Percentiles rank a stretch among this genome's conserved stretches.
Evolutionary conservation across 2,888 invertebrate species (phyloP).

Genomic region (Pyralis farinalis): DNA sequence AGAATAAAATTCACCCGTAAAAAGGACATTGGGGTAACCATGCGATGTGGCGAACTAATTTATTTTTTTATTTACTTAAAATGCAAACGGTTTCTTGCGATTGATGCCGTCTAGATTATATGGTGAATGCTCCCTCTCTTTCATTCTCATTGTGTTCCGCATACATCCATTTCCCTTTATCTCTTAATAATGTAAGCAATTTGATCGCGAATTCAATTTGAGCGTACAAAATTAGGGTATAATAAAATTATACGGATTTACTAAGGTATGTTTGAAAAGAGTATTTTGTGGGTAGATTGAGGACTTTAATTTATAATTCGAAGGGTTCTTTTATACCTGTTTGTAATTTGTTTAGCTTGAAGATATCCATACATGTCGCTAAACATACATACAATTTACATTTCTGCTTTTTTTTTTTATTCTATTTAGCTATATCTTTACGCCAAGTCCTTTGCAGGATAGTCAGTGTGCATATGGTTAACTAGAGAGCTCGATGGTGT

Average conservation of each 20-base stretch:
- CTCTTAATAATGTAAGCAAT: constrained; percentile 42
- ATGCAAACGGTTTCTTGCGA: constrained; percentile 51
- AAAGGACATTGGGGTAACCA: background rate
- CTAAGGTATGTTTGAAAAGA: background rate
- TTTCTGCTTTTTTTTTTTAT: no score
- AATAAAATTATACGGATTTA: constrained; percentile 77
- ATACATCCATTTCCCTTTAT: constrained; percentile 25
- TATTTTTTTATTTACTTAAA: constrained; percentile 59
- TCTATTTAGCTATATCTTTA: no score
- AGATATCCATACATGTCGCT: background rate
- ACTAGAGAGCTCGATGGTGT: no score
- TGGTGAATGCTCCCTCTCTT: constrained; percentile 30
- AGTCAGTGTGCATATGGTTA: no score
- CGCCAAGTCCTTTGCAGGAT: no score
- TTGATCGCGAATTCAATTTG: constrained; percentile 54
- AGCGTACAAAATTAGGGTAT: constrained; percentile 47
- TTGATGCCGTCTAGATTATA: constrained; percentile 51
- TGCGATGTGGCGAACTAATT: constrained; percentile 19
- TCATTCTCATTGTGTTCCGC: constrained; percentile 17
- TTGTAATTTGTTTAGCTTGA: constrained; percentile 6
- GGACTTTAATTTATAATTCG: constrained; percentile 4
- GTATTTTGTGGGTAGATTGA: constrained; percentile 5
- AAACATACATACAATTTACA: background rate
- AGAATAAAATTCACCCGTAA: background rate
- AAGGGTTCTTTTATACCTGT: constrained; percentile 8